Percentiles rank a stretch among this genome's conserved stretches.
Evolutionary conservation across 2,888 invertebrate species (phyloP).

Genomic region (Spilosoma lubricipeda): DNA sequence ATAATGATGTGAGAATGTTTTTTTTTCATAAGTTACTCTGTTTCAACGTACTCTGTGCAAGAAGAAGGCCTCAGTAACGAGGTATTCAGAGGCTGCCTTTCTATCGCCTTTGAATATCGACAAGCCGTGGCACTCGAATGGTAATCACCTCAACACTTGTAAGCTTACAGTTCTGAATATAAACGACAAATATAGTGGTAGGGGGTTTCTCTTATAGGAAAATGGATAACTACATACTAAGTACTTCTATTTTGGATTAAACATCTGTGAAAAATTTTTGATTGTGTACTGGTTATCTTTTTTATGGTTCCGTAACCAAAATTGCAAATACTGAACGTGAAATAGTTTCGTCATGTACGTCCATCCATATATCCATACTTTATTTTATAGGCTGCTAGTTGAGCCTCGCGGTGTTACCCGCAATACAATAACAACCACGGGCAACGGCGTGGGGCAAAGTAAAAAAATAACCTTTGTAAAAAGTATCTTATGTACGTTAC

Average conservation of each 20-base stretch:
- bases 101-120: constrained; percentile 58
- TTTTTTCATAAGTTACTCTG: background rate
- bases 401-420: too few relatives aligned
- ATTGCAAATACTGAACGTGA: too few relatives aligned
- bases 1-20: too few relatives aligned
- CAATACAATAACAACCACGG: too few relatives aligned
- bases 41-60: constrained; percentile 31
- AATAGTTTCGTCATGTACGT: too few relatives aligned
- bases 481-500: too few relatives aligned
- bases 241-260: background rate
- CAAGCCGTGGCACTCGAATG: constrained; percentile 36
- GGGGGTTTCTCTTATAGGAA: background rate
- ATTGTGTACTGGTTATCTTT: background rate
- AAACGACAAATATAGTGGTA: background rate
- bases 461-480: too few relatives aligned
- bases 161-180: constrained; percentile 20
- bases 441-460: too few relatives aligned
- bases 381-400: too few relatives aligned
- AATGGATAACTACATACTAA: background rate
- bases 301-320: too few relatives aligned
- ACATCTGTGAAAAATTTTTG: background rate
- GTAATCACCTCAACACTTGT: constrained; percentile 48
- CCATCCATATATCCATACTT: too few relatives aligned
- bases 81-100: constrained; percentile 55
- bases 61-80: constrained; percentile 54